Percentiles rank a stretch among this genome's conserved stretches.
These are phyloP conservation scores for Galerucella pusilla DNA, from an alignment of 2,888 invertebrate species.

Conservation along the genomic window DNA sequence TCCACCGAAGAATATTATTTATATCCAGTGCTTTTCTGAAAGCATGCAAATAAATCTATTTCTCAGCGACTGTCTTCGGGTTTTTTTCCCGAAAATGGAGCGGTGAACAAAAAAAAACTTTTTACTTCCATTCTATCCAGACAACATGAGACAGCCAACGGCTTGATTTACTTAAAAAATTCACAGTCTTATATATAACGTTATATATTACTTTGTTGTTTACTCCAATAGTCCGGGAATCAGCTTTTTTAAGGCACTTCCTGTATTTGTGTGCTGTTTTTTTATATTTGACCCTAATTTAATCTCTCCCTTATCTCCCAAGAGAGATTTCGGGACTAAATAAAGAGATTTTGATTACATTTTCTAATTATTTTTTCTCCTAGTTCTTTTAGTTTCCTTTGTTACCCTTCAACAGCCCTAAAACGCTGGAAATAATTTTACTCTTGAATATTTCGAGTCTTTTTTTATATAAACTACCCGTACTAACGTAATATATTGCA, in stretches of 20 bases:
- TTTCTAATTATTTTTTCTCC: no score
- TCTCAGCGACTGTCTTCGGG: constrained; percentile 3
- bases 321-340: no score
- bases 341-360: no score
- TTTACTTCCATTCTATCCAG: constrained; percentile 19
- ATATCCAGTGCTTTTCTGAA: not conserved
- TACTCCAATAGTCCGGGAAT: not conserved
- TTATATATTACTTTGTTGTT: constrained; percentile 25
- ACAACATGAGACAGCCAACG: constrained; percentile 7
- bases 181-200: constrained; percentile 18
- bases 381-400: no score
- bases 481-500: constrained; percentile 16
- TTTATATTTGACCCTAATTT: not conserved
- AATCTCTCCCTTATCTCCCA: no score
- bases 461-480: not conserved
- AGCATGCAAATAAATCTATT: constrained; percentile 17
- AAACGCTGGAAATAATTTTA: not conserved
- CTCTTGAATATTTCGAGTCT: not conserved
- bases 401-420: no score
- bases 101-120: constrained; percentile 7
- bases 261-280: not conserved
- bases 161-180: constrained; percentile 29
- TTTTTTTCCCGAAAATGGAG: not conserved
- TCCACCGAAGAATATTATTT: not conserved
- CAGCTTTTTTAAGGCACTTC: not conserved